Conservation (phyloP, 2,113 vertebrate genomes). For the Chaetops frenatus region DNA sequence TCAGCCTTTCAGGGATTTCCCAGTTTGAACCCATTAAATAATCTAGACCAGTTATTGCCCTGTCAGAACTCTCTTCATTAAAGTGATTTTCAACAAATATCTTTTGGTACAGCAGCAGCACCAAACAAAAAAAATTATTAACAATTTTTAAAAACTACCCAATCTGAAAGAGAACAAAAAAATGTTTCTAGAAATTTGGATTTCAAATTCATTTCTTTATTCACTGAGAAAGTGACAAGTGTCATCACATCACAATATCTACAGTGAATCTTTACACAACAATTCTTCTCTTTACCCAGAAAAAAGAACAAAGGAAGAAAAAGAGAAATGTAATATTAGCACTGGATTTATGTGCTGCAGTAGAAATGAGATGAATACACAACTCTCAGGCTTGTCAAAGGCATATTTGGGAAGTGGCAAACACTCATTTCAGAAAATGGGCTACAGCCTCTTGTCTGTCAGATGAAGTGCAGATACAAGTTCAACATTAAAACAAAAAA, state of each 20-base stretch:
- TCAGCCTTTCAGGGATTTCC: background rate
- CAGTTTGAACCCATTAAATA: background rate
- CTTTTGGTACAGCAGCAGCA: background rate
- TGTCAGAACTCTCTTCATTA: background rate
- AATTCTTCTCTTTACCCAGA: conserved; percentile 19
- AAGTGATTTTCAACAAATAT: background rate
- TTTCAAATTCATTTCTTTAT: background rate
- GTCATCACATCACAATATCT: background rate
- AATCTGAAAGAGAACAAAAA: background rate
- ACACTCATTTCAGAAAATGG: conserved; percentile 20
- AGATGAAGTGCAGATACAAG: conserved; percentile 13
- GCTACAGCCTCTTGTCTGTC: background rate
- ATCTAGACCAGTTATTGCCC: background rate
- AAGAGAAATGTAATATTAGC: conserved; percentile 13
- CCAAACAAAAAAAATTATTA: background rate
- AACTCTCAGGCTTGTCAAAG: conserved; percentile 7
- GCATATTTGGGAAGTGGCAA: background rate
- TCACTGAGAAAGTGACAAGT: background rate
- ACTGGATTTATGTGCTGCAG: background rate
- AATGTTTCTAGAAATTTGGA: conserved; percentile 6
- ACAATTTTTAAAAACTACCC: background rate
- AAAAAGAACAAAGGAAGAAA: conserved; percentile 21
- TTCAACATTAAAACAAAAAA: conserved; percentile 45
- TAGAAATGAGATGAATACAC: conserved; percentile 24
- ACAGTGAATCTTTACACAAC: background rate